A percentile compares a stretch with the other conserved stretches of the same genome.
Evolutionary conservation across 2,797 vertebrate genomes (phyloP).

Genomic region (Cygnus olor): DNA sequence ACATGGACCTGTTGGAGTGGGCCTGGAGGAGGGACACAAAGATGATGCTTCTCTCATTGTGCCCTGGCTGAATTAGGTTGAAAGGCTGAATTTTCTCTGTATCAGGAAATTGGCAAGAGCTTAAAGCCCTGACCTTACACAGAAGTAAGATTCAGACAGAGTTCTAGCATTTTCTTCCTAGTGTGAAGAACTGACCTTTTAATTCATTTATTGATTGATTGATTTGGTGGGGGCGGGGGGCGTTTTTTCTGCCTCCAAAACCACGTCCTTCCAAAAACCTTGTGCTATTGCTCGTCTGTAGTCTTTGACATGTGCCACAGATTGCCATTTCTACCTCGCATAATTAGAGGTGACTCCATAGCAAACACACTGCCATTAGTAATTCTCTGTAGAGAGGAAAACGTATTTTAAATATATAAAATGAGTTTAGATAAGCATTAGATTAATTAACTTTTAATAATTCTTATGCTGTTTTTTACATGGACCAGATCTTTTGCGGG

Average conservation of each 20-base stretch:
- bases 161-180: not conserved
- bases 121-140: not conserved
- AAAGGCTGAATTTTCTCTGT: not conserved
- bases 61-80: not conserved
- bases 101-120: not conserved
- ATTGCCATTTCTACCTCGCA: not conserved
- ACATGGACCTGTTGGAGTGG: too few species aligned
- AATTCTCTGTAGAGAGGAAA: not conserved
- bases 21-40: too few species aligned
- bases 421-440: not conserved
- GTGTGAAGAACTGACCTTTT: not conserved
- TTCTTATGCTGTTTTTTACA: not conserved
- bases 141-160: not conserved
- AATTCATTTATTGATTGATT: too few species aligned
- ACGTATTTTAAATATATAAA: not conserved
- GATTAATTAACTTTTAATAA: accelerated
- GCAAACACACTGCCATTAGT: not conserved
- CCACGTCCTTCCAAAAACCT: not conserved
- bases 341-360: not conserved
- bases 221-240: too few species aligned
- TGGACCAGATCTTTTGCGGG: not conserved
- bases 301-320: not conserved
- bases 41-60: not conserved
- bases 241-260: not conserved
- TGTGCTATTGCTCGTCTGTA: not conserved